Conservation (phyloP, 2,797 vertebrate species). For the Leptatherina wallacei region DNA sequence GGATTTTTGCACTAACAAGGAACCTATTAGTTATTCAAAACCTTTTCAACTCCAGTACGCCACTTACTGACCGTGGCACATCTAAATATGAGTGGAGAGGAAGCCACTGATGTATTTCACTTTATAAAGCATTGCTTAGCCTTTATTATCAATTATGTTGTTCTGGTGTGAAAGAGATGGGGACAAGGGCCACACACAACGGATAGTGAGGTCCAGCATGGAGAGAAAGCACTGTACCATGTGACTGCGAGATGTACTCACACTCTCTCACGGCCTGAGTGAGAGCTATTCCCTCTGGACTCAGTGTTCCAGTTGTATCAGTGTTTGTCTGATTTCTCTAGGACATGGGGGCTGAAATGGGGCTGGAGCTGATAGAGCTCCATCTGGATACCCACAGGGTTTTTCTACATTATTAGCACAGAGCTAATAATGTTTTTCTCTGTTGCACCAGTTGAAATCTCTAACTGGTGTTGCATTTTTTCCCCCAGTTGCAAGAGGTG, state of each 20-base stretch:
- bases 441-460: conserved; percentile 34
- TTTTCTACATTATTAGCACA: conserved; percentile 49
- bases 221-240: conserved; percentile 60
- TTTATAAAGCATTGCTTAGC: conserved; percentile 73
- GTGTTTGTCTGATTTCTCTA: conserved; percentile 68
- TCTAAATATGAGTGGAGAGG: conserved; percentile 54
- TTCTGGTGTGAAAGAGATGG: conserved; percentile 61
- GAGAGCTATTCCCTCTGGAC: conserved; percentile 75
- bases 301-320: conserved; percentile 77
- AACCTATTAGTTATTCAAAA: conserved; percentile 63
- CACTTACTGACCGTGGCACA: conserved; percentile 52
- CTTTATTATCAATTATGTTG: conserved; percentile 78
- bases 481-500: conserved; percentile 1
- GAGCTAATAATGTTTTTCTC: conserved; percentile 40
- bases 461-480: conserved; percentile 11
- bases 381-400: conserved; percentile 70
- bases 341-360: conserved; percentile 66
- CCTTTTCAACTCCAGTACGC: conserved; percentile 46
- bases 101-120: conserved; percentile 69
- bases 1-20: conserved; percentile 38
- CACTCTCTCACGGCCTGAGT: conserved; percentile 70
- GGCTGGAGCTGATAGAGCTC: conserved; percentile 58
- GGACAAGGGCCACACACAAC: conserved; percentile 55
- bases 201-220: conserved; percentile 44
- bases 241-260: conserved; percentile 70